Base-by-base conservation (phyloP, 2,113 vertebrate species). In the Rhabdomys dilectus region DNA sequence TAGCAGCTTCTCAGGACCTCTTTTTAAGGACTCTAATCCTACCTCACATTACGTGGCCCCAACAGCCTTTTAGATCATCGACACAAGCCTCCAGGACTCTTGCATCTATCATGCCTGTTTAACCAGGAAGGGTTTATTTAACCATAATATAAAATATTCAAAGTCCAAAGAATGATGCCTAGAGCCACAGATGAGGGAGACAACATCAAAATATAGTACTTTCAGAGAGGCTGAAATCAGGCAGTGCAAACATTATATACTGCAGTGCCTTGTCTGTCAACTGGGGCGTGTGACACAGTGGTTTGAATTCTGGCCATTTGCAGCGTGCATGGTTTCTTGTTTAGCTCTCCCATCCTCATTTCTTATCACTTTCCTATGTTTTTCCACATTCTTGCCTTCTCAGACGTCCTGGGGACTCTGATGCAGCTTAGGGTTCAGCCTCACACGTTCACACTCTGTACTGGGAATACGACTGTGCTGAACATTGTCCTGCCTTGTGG, bases 381-480 rank as follows among this genome's bases (percentile, higher is more conserved):
- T 42, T 64, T 68, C 62, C 42, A 34, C 17, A 7, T 86, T 31
- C 17, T 42, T 13, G 9, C 62, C 39, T 36, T 48, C 17, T 48
- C 42, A 36, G 34, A 21, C 17, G 2, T 31, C 84, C 42, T 34
- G 17, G 4, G 5, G 42, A 34, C 42, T 87, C 60, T 4, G 1
- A n/a, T 62, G 22, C 21, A 62, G 39, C 81, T 10, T 31, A 85
- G 24, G 22, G 26, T 62, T 62, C 36, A 60, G 1, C 24, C 16
- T 45, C 36, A 39, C 0, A 24, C 0, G 0, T 39, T 31, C 7
- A 85, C 39, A 45, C 1, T 13, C 3, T 85, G 24, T 19, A 21
- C 16, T 22, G n/a, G 31, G 42, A 66, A 48, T 51, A 7, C 36
- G 45, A 51, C 26, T 36, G 62, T 62, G 15, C 9, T 48, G 9